These are phyloP conservation scores for Lipophrys pholis DNA, from an alignment of 2,113 vertebrate species.

Conservation along the genomic window DNA sequence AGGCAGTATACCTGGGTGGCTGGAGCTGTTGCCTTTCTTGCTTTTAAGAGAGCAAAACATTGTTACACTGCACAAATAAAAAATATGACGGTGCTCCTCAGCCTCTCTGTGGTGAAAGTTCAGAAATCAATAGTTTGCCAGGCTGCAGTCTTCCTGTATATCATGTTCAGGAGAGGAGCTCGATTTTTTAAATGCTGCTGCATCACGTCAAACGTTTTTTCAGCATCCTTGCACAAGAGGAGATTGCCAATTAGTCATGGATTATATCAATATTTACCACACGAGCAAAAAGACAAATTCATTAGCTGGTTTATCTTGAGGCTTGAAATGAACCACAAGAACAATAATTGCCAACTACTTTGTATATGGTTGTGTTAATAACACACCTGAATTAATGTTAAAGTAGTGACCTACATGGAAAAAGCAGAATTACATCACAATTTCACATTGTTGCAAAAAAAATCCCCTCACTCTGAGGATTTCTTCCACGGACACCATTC, in stretches of 20 bases:
- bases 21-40: too few relatives aligned
- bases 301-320: too few relatives aligned
- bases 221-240: neutral
- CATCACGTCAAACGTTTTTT: neutral
- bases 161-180: neutral
- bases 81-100: neutral
- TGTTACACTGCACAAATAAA: neutral
- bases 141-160: too few relatives aligned
- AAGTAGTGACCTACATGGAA: too few relatives aligned
- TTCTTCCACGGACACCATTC: slow-evolving; percentile 1
- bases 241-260: neutral
- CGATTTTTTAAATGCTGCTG: neutral
- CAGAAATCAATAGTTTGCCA: neutral
- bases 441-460: slow-evolving; percentile 18
- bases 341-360: too few relatives aligned
- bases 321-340: too few relatives aligned
- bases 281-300: neutral
- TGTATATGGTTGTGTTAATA: neutral
- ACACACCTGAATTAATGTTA: neutral
- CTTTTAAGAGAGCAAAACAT: too few relatives aligned
- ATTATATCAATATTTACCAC: neutral
- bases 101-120: neutral
- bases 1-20: neutral
- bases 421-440: neutral
- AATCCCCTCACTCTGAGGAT: neutral